Evolutionary conservation across 2,797 vertebrate genomes (phyloP).

Genomic region (Rhinogobio ventralis): DNA sequence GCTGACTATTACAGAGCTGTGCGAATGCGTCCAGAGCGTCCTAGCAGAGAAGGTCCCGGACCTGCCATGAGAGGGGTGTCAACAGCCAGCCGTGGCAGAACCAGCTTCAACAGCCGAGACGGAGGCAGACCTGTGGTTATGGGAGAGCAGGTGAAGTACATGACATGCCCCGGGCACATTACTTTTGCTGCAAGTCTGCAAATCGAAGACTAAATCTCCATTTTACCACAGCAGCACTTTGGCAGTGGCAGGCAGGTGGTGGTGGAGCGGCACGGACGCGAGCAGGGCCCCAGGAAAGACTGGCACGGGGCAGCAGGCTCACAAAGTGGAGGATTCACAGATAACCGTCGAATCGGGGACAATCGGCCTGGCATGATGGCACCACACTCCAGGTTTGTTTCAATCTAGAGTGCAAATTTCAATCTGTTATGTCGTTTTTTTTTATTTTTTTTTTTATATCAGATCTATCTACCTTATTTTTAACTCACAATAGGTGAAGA

Average conservation of each 20-base stretch:
- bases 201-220: background rate
- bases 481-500: background rate
- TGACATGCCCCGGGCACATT: background rate
- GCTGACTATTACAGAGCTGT: conserved; percentile 67
- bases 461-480: background rate
- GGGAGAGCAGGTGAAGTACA: conserved; percentile 81
- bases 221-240: conserved; percentile 80
- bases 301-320: conserved; percentile 89
- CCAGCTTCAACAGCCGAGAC: conserved; percentile 84
- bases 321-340: conserved; percentile 85
- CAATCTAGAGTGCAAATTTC: background rate
- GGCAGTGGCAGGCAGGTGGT: conserved; percentile 88
- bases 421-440: background rate
- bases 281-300: conserved; percentile 91
- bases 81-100: conserved; percentile 82
- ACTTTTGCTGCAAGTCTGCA: background rate
- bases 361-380: conserved; percentile 87
- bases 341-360: conserved; percentile 86
- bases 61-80: conserved; percentile 84
- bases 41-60: conserved; percentile 86
- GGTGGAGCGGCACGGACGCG: conserved; percentile 89
- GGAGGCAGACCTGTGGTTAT: conserved; percentile 84
- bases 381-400: conserved; percentile 85
- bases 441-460: background rate
- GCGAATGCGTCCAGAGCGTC: conserved; percentile 86